Conservation (phyloP, 2,888 invertebrate genomes). For the Nineta flava region DNA sequence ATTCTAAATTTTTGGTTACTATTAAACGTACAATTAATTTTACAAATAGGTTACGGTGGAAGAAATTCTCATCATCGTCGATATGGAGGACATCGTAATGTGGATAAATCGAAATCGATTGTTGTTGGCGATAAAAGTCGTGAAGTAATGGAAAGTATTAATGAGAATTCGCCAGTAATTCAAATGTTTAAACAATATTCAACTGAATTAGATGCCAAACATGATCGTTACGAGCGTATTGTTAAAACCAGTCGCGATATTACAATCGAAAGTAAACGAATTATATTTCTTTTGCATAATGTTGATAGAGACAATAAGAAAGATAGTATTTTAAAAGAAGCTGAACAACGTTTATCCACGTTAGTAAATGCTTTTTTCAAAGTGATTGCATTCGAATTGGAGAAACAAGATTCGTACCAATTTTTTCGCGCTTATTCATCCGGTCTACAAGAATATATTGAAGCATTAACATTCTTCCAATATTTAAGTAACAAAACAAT, state of each 20-base stretch:
- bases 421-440: conserved; percentile 48
- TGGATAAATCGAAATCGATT: conserved; percentile 14
- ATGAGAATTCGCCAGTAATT: conserved; percentile 35
- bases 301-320: conserved; percentile 39
- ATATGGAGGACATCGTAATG: conserved; percentile 3
- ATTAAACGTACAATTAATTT: not conserved
- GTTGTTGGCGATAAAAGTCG: conserved; percentile 28
- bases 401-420: conserved; percentile 51
- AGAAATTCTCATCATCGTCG: not conserved
- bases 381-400: conserved; percentile 57
- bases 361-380: conserved; percentile 42
- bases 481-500: conserved; percentile 44
- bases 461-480: conserved; percentile 66
- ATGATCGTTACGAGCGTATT: conserved; percentile 70
- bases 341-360: conserved; percentile 46
- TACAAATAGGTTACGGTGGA: not conserved
- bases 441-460: conserved; percentile 69
- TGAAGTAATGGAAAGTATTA: conserved; percentile 27
- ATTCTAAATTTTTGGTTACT: not conserved
- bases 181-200: conserved; percentile 48
- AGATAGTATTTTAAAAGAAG: conserved; percentile 39
- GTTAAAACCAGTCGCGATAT: conserved; percentile 70
- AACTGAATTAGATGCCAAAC: conserved; percentile 51
- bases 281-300: conserved; percentile 74
- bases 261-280: conserved; percentile 79